These are phyloP conservation scores for Cantharis nigra DNA, from an alignment of 2,888 invertebrate species.

Conservation along the genomic window DNA sequence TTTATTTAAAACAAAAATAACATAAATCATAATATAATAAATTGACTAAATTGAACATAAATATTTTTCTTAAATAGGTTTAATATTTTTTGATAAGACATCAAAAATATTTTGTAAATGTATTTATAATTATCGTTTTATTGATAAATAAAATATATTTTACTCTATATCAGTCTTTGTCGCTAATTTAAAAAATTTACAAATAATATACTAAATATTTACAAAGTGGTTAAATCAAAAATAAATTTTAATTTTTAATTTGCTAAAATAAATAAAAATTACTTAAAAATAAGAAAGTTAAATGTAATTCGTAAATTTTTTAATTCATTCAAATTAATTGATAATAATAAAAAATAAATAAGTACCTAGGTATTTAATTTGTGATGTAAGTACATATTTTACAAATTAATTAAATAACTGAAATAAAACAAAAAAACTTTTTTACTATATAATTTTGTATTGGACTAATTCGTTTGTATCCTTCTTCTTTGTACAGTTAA, in stretches of 20 bases:
- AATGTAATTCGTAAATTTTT: background rate
- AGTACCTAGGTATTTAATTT: background rate
- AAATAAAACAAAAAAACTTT: background rate
- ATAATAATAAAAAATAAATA: background rate
- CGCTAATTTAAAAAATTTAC: slow-evolving; percentile 2
- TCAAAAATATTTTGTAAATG: background rate
- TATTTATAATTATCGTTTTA: background rate
- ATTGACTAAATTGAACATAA: slow-evolving; percentile 2
- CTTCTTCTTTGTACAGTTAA: background rate
- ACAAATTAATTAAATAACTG: background rate
- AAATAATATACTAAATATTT: background rate
- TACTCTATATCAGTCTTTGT: slow-evolving; percentile 13
- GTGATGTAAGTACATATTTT: background rate
- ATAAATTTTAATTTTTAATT: background rate
- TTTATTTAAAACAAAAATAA: slow-evolving; percentile 1
- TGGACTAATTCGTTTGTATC: background rate
- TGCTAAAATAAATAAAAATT: background rate
- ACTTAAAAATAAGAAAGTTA: background rate
- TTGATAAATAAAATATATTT: slow-evolving; percentile 1
- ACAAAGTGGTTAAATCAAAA: background rate
- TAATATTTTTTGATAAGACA: background rate
- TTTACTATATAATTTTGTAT: background rate
- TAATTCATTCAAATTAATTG: background rate
- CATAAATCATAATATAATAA: background rate
- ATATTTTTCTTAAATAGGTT: background rate